phyloP scores from a whole-genome alignment of 2,888 invertebrate genomes.

The Thelaira solivaga region DNA sequence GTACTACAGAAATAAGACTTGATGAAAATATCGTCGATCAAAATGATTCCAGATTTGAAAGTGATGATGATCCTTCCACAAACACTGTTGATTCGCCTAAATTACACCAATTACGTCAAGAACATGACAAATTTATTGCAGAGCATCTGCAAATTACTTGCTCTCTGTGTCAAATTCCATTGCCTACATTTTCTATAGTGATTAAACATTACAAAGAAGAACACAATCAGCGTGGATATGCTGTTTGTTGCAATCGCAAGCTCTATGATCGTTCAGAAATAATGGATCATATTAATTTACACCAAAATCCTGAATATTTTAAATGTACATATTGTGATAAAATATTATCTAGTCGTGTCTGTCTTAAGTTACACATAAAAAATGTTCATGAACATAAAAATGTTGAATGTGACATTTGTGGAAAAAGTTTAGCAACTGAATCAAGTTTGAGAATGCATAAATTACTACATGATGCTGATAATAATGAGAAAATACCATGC shows the following conservation, averaged over 20 bases:
- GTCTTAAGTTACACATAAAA: constrained; percentile 70
- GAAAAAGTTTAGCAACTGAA: constrained; percentile 26
- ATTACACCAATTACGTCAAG: constrained; percentile 21
- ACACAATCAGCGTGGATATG: constrained; percentile 70
- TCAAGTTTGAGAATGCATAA: constrained; percentile 39
- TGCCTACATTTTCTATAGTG: constrained; percentile 45
- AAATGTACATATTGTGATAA: constrained; percentile 69
- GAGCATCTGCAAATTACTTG: constrained; percentile 53
- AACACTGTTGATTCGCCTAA: constrained; percentile 2
- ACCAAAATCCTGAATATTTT: constrained; percentile 74
- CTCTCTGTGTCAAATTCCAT: constrained; percentile 45
- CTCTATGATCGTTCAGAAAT: constrained; percentile 71
- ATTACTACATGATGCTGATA: constrained; percentile 72
- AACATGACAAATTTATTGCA: constrained; percentile 54
- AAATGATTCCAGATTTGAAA: constrained; percentile 1
- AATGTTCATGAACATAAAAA: constrained; percentile 33
- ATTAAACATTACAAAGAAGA: constrained; percentile 52
- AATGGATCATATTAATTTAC: constrained; percentile 73
- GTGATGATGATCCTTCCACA: constrained; percentile 9
- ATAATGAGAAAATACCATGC: constrained; percentile 72
- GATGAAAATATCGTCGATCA: neutral
- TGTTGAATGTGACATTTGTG: constrained; percentile 44
- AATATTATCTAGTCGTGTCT: constrained; percentile 69
- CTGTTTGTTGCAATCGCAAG: constrained; percentile 73
- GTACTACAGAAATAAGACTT: neutral